These are phyloP conservation scores for Orthonychiurus folsomi DNA, from an alignment of 2,888 invertebrate genomes.

Conservation along the genomic window DNA sequence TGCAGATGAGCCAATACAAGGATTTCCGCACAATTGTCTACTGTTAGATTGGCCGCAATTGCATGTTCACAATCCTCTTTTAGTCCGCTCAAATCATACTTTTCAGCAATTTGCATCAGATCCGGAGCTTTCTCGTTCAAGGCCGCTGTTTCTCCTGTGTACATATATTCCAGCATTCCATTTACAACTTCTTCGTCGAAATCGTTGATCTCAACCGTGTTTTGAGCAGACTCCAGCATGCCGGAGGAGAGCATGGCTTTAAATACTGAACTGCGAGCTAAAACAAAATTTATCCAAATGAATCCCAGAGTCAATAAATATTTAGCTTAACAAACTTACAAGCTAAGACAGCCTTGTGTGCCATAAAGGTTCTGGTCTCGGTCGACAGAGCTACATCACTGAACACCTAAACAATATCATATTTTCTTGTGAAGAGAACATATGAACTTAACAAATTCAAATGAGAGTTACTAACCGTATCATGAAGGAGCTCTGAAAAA, in stretches of 20 bases:
- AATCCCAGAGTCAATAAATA: neutral
- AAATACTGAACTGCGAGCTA: conserved; percentile 37
- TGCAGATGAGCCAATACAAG: conserved; percentile 34
- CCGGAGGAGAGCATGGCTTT: conserved; percentile 31
- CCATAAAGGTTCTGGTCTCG: conserved; percentile 24
- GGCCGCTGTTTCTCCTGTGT: conserved; percentile 29
- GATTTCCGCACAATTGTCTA: conserved; percentile 36
- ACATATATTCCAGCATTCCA: conserved; percentile 35
- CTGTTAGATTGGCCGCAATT: conserved; percentile 29
- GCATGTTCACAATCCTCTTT: conserved; percentile 37
- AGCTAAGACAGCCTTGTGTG: conserved; percentile 37
- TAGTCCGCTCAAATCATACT: conserved; percentile 32
- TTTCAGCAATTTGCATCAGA: conserved; percentile 37
- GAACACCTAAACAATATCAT: too few relatives aligned
- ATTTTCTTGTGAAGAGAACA: too few relatives aligned
- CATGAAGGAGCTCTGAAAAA: conserved; percentile 12
- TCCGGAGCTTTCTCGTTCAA: conserved; percentile 31
- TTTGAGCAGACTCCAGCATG: conserved; percentile 30
- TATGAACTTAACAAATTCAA: too few relatives aligned
- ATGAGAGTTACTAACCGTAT: too few relatives aligned
- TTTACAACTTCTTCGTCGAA: conserved; percentile 36
- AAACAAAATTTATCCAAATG: conserved; percentile 2
- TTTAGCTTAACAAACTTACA: neutral
- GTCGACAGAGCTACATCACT: conserved; percentile 29
- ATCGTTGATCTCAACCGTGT: conserved; percentile 32